phyloP scores from a whole-genome alignment of 1,140 invertebrate species.

The Lerema accius region DNA sequence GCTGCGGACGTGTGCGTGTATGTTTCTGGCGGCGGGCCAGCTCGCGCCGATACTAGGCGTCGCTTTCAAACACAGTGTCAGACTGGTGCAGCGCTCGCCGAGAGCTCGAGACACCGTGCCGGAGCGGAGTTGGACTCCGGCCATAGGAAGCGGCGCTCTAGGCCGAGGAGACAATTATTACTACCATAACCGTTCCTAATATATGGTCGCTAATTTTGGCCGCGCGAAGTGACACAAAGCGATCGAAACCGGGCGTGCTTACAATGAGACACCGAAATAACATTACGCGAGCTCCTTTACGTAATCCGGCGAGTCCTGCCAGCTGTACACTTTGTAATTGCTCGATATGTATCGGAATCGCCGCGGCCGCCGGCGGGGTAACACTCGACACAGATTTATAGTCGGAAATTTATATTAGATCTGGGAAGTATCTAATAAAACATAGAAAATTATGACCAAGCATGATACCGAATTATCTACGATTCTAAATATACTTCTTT shows the following conservation, averaged over 20 bases:
- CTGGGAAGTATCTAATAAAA: constrained; percentile 17
- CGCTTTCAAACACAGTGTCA: constrained; percentile 43
- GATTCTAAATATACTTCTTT: neutral
- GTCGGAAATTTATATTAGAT: constrained; percentile 5
- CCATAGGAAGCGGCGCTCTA: constrained; percentile 12
- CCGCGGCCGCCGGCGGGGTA: neutral
- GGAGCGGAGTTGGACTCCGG: too few relatives aligned
- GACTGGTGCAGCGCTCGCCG: constrained; percentile 20
- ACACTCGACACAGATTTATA: constrained; percentile 5
- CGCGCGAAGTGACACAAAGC: constrained; percentile 48
- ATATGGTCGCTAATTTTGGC: constrained; percentile 63
- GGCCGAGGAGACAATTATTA: constrained; percentile 54
- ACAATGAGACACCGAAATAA: constrained; percentile 57
- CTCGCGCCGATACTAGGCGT: constrained; percentile 21
- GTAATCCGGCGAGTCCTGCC: constrained; percentile 45
- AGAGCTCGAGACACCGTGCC: constrained; percentile 1
- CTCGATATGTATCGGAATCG: constrained; percentile 18
- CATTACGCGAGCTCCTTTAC: constrained; percentile 48
- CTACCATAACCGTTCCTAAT: constrained; percentile 64
- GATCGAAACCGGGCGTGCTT: constrained; percentile 44
- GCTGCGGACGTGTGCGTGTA: constrained; percentile 37
- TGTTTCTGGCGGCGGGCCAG: constrained; percentile 49
- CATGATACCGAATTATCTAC: neutral
- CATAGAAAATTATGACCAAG: constrained; percentile 15
- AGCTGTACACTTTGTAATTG: constrained; percentile 32